These are phyloP conservation scores for Chelonus formosanus DNA, from an alignment of 2,888 invertebrate genomes.

Conservation along the genomic window DNA sequence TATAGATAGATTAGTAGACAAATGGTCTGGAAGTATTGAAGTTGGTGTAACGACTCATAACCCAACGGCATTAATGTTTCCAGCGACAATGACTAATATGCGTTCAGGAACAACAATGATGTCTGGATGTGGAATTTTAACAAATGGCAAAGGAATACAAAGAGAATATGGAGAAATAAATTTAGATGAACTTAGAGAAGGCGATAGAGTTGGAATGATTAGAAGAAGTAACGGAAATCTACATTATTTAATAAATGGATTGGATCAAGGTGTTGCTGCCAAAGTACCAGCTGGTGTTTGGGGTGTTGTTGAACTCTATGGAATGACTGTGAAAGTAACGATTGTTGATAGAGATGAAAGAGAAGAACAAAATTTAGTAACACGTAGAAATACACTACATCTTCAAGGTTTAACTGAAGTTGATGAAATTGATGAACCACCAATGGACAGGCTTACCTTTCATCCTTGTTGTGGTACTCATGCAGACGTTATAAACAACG, in stretches of 20 bases:
- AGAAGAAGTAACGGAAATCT: constrained; percentile 83
- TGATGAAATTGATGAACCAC: constrained; percentile 55
- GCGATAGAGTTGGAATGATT: constrained; percentile 93
- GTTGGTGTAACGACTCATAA: constrained; percentile 95
- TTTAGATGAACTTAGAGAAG: constrained; percentile 90
- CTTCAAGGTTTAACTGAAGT: constrained; percentile 63
- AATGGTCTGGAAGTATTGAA: constrained; percentile 95
- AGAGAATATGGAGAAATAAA: constrained; percentile 94
- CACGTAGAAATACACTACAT: constrained; percentile 72
- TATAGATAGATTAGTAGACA: constrained; percentile 90
- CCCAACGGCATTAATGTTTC: constrained; percentile 88
- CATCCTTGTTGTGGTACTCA: constrained; percentile 92
- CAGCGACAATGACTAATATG: constrained; percentile 98
- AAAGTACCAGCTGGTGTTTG: constrained; percentile 83
- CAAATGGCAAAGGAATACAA: constrained; percentile 93
- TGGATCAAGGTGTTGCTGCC: constrained; percentile 91
- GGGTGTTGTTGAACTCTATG: constrained; percentile 95
- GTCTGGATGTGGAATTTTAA: constrained; percentile 96
- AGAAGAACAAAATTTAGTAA: constrained; percentile 79
- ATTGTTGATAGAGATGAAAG: constrained; percentile 86
- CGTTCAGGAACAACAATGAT: constrained; percentile 89
- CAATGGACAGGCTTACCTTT: constrained; percentile 79
- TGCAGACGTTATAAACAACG: constrained; percentile 90
- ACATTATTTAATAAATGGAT: constrained; percentile 92
- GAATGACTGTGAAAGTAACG: constrained; percentile 91